Evolutionary conservation across 2,797 vertebrate species (phyloP).

Genomic region (Morelia viridis): DNA sequence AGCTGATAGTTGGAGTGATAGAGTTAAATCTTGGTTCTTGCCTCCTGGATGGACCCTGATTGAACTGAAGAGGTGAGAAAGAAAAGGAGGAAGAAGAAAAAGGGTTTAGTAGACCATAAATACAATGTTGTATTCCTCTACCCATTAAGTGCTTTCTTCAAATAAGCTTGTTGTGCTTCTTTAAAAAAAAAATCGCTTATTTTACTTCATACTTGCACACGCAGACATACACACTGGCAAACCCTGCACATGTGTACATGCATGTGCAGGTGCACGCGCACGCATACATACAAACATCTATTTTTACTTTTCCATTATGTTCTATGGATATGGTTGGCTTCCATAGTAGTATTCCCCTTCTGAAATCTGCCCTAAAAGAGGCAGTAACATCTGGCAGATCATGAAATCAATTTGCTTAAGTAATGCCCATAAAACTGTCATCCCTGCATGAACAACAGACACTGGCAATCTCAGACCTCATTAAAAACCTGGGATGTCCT

Average conservation of each 20-base stretch:
- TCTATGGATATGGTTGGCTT: slow-evolving; percentile 12
- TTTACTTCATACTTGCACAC: slow-evolving; percentile 53
- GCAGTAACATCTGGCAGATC: slow-evolving; percentile 52
- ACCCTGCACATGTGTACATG: not conserved
- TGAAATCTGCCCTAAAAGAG: slow-evolving; percentile 50
- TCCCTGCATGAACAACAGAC: slow-evolving; percentile 65
- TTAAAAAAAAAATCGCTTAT: slow-evolving; percentile 61
- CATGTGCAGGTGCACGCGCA: not conserved
- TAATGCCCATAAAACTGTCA: slow-evolving; percentile 78
- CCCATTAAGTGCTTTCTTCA: slow-evolving; percentile 75
- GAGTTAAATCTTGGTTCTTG: slow-evolving; percentile 46
- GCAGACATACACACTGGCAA: slow-evolving; percentile 13
- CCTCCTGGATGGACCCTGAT: slow-evolving; percentile 55
- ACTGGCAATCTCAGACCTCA: slow-evolving; percentile 64
- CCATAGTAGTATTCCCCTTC: slow-evolving; percentile 51
- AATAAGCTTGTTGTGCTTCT: slow-evolving; percentile 80
- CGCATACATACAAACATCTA: not conserved
- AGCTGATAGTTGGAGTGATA: slow-evolving; percentile 34
- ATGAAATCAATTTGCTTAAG: slow-evolving; percentile 52
- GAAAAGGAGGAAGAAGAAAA: slow-evolving; percentile 8
- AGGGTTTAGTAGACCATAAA: slow-evolving; percentile 48
- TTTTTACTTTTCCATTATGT: slow-evolving; percentile 33
- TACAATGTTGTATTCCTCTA: slow-evolving; percentile 57
- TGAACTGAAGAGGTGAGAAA: slow-evolving; percentile 50
- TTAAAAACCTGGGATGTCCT: slow-evolving; percentile 40